phyloP scores from a whole-genome alignment of 2,888 invertebrate genomes.

The Cephus nigrinus region DNA sequence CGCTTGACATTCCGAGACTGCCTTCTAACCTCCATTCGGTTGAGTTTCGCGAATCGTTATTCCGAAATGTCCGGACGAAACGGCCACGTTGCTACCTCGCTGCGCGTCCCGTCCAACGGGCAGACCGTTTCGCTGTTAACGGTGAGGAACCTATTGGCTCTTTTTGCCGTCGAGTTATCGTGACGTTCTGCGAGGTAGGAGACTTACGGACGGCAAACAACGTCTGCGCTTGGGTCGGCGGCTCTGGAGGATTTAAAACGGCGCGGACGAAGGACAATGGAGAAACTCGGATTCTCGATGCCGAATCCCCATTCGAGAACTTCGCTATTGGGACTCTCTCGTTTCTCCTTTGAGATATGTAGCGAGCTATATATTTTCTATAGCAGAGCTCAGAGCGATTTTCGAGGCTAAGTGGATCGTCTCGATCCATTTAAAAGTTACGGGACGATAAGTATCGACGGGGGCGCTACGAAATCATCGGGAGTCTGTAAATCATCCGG shows the following conservation, averaged over 20 bases:
- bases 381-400: background rate
- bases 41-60: constrained; percentile 30
- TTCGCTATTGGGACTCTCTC: background rate
- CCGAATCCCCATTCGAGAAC: background rate
- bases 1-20: constrained; percentile 24
- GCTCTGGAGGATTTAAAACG: background rate
- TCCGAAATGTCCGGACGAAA: constrained; percentile 27
- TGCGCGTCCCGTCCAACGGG: background rate
- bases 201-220: background rate
- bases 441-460: background rate
- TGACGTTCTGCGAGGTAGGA: background rate
- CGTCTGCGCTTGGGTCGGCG: background rate
- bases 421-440: background rate
- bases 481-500: background rate
- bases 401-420: background rate
- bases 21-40: constrained; percentile 9
- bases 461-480: background rate
- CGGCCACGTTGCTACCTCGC: background rate
- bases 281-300: background rate
- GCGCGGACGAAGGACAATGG: background rate
- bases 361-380: background rate
- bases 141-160: background rate
- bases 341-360: background rate
- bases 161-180: background rate
- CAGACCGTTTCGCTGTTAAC: background rate